A percentile compares a stretch with the other conserved stretches of the same genome.
phyloP scores from a whole-genome alignment of 2,113 vertebrate genomes.

The Coptodon bakossiorum region DNA sequence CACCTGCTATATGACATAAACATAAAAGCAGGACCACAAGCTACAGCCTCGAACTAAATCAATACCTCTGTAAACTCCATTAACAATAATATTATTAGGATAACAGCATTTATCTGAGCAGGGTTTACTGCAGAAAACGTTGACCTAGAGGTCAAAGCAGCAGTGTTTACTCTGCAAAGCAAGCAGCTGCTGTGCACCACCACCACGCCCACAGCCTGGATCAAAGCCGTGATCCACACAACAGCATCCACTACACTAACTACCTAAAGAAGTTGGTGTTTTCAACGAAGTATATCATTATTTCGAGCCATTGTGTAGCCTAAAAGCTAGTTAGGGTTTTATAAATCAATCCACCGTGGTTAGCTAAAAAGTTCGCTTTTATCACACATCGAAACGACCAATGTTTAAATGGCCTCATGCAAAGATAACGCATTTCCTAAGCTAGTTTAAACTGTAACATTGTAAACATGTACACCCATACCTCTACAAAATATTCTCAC shows the following conservation, averaged over 20 bases:
- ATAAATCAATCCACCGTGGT: neutral
- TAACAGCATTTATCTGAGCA: neutral
- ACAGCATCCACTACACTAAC: neutral
- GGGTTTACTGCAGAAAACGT: neutral
- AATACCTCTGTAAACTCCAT: neutral
- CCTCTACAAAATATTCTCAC: neutral
- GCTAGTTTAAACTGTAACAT: neutral
- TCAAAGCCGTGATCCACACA: neutral
- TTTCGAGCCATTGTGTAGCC: neutral
- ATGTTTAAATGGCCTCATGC: conserved; percentile 1
- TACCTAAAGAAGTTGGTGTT: neutral
- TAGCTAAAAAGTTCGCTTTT: neutral
- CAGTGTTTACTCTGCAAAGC: conserved; percentile 13
- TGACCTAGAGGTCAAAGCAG: neutral
- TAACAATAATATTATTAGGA: neutral
- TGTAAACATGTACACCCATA: neutral
- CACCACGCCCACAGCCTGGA: conserved; percentile 50
- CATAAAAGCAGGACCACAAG: neutral
- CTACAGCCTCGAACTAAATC: neutral
- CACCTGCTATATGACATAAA: neutral
- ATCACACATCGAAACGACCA: neutral
- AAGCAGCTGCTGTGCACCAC: conserved; percentile 25
- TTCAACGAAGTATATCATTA: neutral
- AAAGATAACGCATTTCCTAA: neutral
- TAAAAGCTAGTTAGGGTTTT: neutral